A percentile compares a stretch with the other conserved stretches of the same genome.
These are phyloP conservation scores for Andrena marginata DNA, from an alignment of 2,888 invertebrate genomes.

Conservation along the genomic window DNA sequence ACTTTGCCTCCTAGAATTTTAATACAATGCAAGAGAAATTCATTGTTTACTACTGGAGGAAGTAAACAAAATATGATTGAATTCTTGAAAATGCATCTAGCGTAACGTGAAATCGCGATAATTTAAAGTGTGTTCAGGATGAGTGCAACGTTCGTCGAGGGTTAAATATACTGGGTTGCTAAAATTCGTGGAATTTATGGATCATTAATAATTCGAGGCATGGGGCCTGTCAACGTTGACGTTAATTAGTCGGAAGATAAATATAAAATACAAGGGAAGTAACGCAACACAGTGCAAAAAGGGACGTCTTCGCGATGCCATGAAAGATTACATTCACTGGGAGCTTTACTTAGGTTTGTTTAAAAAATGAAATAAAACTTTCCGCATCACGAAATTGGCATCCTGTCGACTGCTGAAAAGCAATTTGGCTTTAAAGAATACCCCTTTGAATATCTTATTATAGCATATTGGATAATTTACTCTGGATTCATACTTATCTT, in stretches of 20 bases:
- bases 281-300: not conserved
- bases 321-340: not conserved
- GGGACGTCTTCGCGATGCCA: not conserved
- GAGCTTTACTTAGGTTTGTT: too few relatives aligned
- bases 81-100: not conserved
- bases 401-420: too few relatives aligned
- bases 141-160: not conserved
- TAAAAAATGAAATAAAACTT: too few relatives aligned
- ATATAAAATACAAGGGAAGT: constrained; percentile 24
- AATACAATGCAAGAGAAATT: not conserved
- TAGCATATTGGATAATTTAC: too few relatives aligned
- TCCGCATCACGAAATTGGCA: too few relatives aligned
- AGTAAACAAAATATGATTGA: not conserved
- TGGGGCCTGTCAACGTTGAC: constrained; percentile 18
- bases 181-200: constrained; percentile 29
- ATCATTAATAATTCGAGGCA: constrained; percentile 42
- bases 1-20: too few relatives aligned
- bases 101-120: not conserved
- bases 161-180: constrained; percentile 32
- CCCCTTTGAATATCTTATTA: too few relatives aligned
- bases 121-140: not conserved
- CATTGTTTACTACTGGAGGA: not conserved
- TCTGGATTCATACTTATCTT: too few relatives aligned
- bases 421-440: too few relatives aligned
- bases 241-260: constrained; percentile 37